Base-by-base conservation (phyloP, 2,888 invertebrate genomes). In the Tridacna crocea region DNA sequence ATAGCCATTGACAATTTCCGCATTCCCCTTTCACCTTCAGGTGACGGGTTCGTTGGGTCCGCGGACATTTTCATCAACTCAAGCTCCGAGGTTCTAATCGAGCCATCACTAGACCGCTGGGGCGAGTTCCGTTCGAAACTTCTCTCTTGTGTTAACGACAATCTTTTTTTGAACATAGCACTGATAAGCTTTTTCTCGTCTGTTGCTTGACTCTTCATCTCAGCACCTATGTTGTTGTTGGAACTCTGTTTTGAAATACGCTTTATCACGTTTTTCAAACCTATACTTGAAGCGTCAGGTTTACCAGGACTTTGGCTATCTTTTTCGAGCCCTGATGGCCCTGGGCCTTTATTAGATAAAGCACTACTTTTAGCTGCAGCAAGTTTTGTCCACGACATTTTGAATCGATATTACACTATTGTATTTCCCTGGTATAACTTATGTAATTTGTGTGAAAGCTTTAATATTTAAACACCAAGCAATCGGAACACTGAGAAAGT, bases 331-430 rank as follows among this genome's bases (percentile, higher is more conserved):
- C 36, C 36, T 36, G 36, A 36, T 36, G 36, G 36, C 36, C 36
- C 46, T 26, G 19, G 51, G 27, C 8, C 47, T 51, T 4, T 13
- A 70, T n/a, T 51, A 70, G 51, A 17, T n/a, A 47, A 36, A 11
- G 22, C 22, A 24, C 19, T 61, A n/a, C n/a, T 27, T 65, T 78
- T 81, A 19, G 65, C 22, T 22, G 76, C 61, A 17, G 79, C 65
- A 15, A 84, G 24, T 75, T 84, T 84, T 13, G 79, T 78, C 84
- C 81, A 84, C 48, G 84, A 84, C 84, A 84, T 84, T 26, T 75
- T 76, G 13, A 10, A 15, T 55, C 55, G 55, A 36, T 36, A 36
- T 36, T 36, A 36, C 36, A 36, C 36, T 36, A 36, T 36, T 36
- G 36, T 36, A 36, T 36, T 36, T 36, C 36, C 8, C 36, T 8